Evolutionary conservation across 2,888 invertebrate species (phyloP), one percentile per base, ranked within the genome.

Genomic region (Drosophila demipolita): DNA sequence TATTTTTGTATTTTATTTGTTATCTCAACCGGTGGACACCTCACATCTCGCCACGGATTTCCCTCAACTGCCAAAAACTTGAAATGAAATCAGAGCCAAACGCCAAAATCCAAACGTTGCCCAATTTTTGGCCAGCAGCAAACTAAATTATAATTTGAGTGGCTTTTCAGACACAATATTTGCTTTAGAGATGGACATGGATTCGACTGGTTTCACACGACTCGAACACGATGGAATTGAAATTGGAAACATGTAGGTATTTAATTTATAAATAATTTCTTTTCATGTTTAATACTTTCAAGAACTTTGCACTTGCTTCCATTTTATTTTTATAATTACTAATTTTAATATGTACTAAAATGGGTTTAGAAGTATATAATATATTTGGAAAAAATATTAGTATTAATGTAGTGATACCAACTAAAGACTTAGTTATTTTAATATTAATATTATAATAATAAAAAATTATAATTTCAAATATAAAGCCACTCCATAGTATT

Each of bases 61-160:
- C 2, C 23, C 32, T 42, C n/a, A 32, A 26, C 35, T 23, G 20
- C 64, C 29, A 9, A 50, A 63, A 77, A 61, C 66, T 62, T 54
- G n/a, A 79, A 66, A 79, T 65, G 65, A 82, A 82, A 82, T 78
- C 79, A 67, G 45, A 78, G 59, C 61, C 73, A 73, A 77, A 67
- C 66, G 71, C 65, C 65, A 70, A 15, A 45, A 69, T 64, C 36
- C 76, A 58, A 62, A 63, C 63, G 66, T 69, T 73, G 85, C 79
- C 83, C 81, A 86, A 86, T 88, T 79, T 75, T 64, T 83, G 83
- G 73, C 66, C 83, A 74, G 61, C 78, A 69, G 71, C 78, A 80
- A 80, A 83, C 72, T 75, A 71, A 85, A 88, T 88, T 80, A 84
- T 84, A 78, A 70, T 86, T 80, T 80, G 83, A 82, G 77, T 85